Percentiles rank a stretch among this genome's conserved stretches.
Conservation (phyloP, 2,113 vertebrate species). For the Peromyscus californicus region DNA sequence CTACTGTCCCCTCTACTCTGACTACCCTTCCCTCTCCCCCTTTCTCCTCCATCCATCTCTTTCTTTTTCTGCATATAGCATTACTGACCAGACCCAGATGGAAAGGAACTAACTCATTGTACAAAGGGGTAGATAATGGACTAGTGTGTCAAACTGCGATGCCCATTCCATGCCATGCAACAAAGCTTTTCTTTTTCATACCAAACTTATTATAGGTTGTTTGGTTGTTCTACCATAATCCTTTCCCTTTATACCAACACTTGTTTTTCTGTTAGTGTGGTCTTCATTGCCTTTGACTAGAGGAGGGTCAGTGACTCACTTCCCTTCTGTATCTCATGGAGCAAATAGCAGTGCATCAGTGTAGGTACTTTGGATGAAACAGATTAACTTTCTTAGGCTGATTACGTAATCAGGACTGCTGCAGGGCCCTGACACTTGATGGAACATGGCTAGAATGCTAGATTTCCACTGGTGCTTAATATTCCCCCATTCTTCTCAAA, state of each 20-base stretch:
- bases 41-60: too few species aligned
- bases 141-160: not conserved
- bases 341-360: not conserved
- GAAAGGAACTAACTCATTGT: not conserved
- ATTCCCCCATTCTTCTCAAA: not conserved
- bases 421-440: not conserved
- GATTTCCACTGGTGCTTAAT: too few species aligned
- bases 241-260: not conserved
- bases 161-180: not conserved
- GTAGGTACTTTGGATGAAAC: not conserved
- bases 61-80: too few species aligned
- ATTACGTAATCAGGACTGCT: not conserved
- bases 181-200: not conserved
- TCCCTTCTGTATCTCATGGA: not conserved
- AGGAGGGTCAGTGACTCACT: not conserved
- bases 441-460: not conserved
- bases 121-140: not conserved
- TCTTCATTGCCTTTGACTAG: not conserved
- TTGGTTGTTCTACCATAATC: not conserved
- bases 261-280: not conserved
- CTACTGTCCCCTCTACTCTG: not conserved
- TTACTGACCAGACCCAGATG: not conserved
- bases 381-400: not conserved
- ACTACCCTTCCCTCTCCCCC: too few species aligned
- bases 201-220: not conserved